Base-by-base conservation (phyloP, 2,113 vertebrate genomes). In the Elgaria multicarinata region DNA sequence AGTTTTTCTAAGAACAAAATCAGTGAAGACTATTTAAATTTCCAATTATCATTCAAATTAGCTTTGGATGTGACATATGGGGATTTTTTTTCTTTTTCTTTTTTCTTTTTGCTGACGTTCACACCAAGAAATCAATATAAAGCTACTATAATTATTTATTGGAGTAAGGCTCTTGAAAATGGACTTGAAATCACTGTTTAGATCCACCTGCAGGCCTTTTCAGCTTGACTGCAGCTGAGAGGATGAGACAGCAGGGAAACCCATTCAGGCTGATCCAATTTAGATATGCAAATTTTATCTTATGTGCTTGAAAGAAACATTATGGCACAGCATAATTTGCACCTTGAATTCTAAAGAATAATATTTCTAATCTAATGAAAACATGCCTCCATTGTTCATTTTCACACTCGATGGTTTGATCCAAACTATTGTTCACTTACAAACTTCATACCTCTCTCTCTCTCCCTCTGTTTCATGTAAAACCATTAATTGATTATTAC, bases 251-350 rank as follows among this genome's bases (percentile, higher is more conserved):
- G 93, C 92, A 94, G 94, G 95, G 91, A 97, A 97, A 95, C 92
- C 93, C 93, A 96, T 95, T 96, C 93, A 92, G 92, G 93, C 96
- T 96, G 97, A 98, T 98, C 96, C 95, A 97, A 98, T 98, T 97
- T 98, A 97, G 97, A 98, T 98, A 98, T 98, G 97, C 96, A 97
- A 98, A 98, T 97, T 97, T 95, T 96, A 96, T 96, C 96, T 94
- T 90, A 62, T 89, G 93, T 89, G 91, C 93, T 96, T 96, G 94
- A 97, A 97, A 96, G 93, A 95, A 96, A 95, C 95, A 94, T 95
- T 94, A 95, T 91, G 91, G 92, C 80, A 80, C 67, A 93, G 95
- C 66, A 91, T 95, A 95, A 96, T 98, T 96, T 97, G 93, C 91
- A 97, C 96, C 95, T 97, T 95, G 93, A 93, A 82, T 95, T 97